Percentiles rank a stretch among this genome's conserved stretches.
phyloP scores from a whole-genome alignment of 2,113 vertebrate species.

The Psettodes erumei region DNA sequence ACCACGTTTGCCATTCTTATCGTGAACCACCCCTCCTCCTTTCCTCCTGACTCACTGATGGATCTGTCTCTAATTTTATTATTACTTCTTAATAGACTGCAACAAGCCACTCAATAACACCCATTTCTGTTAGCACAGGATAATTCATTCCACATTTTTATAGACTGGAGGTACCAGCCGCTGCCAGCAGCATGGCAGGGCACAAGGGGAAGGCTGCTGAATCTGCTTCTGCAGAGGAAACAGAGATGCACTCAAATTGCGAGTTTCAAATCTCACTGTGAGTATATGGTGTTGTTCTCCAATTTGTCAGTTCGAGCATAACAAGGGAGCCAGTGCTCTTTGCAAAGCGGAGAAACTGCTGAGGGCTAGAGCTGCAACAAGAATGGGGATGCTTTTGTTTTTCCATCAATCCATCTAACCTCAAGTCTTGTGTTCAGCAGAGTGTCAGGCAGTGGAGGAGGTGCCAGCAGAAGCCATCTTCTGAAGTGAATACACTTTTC shows the following conservation, averaged over 20 bases:
- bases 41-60: constrained; percentile 43
- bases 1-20: constrained; percentile 50
- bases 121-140: constrained; percentile 64
- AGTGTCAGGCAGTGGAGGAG: constrained; percentile 28
- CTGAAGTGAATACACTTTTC: constrained; percentile 35
- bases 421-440: constrained; percentile 39
- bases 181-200: constrained; percentile 58
- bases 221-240: constrained; percentile 62
- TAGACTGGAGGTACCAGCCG: constrained; percentile 43
- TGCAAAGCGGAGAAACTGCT: constrained; percentile 40
- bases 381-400: constrained; percentile 49
- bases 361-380: constrained; percentile 36
- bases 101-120: constrained; percentile 65
- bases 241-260: constrained; percentile 47
- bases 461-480: constrained; percentile 38
- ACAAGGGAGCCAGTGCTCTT: constrained; percentile 41
- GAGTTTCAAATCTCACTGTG: constrained; percentile 55
- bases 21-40: constrained; percentile 10
- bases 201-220: constrained; percentile 36
- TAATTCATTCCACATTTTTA: constrained; percentile 72
- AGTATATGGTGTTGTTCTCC: constrained; percentile 65
- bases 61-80: constrained; percentile 67
- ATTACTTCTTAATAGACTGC: constrained; percentile 73
- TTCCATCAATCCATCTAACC: constrained; percentile 54
- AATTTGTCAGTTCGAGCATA: constrained; percentile 61